Conservation (phyloP, 2,888 invertebrate genomes). For the Diadegma fenestrale region DNA sequence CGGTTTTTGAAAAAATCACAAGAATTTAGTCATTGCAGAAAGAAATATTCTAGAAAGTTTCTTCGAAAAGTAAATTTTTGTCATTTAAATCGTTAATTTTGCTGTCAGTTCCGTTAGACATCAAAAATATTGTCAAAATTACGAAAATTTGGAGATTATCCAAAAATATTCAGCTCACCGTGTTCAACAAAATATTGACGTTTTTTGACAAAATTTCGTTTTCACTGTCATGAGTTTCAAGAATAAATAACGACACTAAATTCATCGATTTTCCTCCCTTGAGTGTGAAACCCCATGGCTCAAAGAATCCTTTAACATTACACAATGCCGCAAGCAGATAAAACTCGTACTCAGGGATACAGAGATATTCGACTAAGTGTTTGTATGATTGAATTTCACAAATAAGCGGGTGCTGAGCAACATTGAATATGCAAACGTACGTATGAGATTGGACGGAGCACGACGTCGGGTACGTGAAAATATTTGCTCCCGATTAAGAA, state of each 20-base stretch:
- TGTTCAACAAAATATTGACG: too few relatives aligned
- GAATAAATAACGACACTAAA: neutral
- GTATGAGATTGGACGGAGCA: constrained; percentile 37
- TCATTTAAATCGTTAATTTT: too few relatives aligned
- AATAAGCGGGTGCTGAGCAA: neutral
- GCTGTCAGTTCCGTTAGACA: too few relatives aligned
- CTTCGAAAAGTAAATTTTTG: too few relatives aligned
- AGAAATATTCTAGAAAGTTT: too few relatives aligned
- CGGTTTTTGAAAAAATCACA: too few relatives aligned
- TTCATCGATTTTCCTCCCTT: neutral
- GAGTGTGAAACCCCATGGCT: neutral
- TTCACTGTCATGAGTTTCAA: too few relatives aligned
- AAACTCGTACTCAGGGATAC: neutral
- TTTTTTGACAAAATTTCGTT: too few relatives aligned
- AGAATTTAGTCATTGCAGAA: too few relatives aligned
- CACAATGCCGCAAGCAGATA: neutral
- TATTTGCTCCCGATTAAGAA: constrained; percentile 8
- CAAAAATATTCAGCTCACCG: too few relatives aligned
- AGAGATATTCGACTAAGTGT: neutral
- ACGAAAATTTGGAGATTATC: too few relatives aligned
- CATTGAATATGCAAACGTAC: constrained; percentile 21
- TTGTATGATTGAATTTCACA: constrained; percentile 2
- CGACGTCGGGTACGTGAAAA: constrained; percentile 14
- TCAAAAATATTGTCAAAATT: too few relatives aligned
- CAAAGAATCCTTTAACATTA: neutral